phyloP scores from a whole-genome alignment of 1,140 invertebrate genomes.

The Drosophila navojoa region DNA sequence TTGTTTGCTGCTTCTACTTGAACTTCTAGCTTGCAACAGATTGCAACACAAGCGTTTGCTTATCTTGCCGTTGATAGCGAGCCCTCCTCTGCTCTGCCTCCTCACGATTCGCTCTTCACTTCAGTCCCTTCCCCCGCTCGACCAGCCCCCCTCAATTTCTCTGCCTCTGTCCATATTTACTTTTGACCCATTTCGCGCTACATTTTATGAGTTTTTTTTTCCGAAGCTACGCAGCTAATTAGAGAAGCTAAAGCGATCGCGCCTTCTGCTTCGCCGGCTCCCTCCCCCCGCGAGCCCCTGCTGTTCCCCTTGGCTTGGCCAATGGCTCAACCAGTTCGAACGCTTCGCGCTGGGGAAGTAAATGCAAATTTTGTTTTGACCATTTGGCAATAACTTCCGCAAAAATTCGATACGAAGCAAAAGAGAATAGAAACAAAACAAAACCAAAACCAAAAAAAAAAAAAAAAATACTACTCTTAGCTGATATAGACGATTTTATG shows the following conservation, averaged over 20 bases:
- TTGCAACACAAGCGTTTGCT: constrained; percentile 39
- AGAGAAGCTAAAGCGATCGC: constrained; percentile 9
- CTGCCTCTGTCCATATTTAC: constrained; percentile 8
- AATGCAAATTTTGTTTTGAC: constrained; percentile 66
- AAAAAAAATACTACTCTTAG: constrained; percentile 12
- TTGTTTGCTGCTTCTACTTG: not conserved
- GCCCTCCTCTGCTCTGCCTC: not conserved
- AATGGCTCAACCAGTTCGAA: constrained; percentile 22
- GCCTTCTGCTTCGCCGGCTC: not conserved
- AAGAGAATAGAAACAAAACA: constrained; percentile 22
- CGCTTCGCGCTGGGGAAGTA: constrained; percentile 61
- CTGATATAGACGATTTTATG: constrained; percentile 31
- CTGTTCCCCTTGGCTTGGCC: not conserved
- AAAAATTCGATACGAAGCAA: constrained; percentile 33
- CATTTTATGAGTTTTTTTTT: constrained; percentile 18
- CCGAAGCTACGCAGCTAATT: constrained; percentile 25
- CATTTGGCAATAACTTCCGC: constrained; percentile 70
- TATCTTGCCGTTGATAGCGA: constrained; percentile 34
- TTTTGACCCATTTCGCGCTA: constrained; percentile 45
- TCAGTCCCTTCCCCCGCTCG: not conserved
- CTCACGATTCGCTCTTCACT: too few relatives aligned
- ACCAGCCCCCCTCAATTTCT: too few relatives aligned
- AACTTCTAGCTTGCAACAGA: constrained; percentile 39
- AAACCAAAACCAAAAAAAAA: not conserved
- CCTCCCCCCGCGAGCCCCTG: not conserved